Percentiles rank a stretch among this genome's conserved stretches.
Conservation (phyloP, 2,888 invertebrate genomes). For the Omphaloscelis lunosa region DNA sequence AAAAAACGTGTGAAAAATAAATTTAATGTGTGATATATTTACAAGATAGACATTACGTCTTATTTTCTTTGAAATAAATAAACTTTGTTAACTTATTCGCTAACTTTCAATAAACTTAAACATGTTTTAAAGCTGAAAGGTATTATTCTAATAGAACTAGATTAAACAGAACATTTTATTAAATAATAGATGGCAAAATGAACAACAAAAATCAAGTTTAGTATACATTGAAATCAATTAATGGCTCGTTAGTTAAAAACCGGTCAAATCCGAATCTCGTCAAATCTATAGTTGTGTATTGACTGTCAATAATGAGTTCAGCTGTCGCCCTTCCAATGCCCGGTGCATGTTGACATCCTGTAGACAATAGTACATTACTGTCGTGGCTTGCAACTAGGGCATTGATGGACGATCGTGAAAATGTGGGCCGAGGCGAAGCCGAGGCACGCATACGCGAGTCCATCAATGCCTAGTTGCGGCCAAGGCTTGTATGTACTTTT, state of each 20-base stretch:
- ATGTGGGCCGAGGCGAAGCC: too few species aligned
- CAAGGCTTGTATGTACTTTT: too few species aligned
- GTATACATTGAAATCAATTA: conserved; percentile 86
- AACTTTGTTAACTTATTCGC: too few species aligned
- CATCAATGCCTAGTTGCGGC: too few species aligned
- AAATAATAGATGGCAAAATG: not conserved
- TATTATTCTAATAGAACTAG: not conserved
- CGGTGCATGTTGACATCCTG: conserved; percentile 97
- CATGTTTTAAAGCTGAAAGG: not conserved
- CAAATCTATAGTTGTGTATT: conserved; percentile 95
- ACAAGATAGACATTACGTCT: conserved; percentile 21
- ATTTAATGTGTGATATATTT: conserved; percentile 48
- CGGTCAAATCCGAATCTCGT: conserved; percentile 95
- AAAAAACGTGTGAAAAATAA: conserved; percentile 20
- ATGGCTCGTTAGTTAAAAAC: conserved; percentile 79
- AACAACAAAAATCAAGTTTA: conserved; percentile 53
- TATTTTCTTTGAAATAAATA: conserved; percentile 15
- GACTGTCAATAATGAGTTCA: conserved; percentile 95
- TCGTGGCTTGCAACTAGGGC: too few species aligned
- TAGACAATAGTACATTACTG: conserved; percentile 32
- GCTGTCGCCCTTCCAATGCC: conserved; percentile 97
- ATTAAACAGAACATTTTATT: too few species aligned
- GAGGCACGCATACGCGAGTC: too few species aligned
- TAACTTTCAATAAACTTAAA: not conserved
- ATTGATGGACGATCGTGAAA: too few species aligned